Percentiles rank a stretch among this genome's conserved stretches.
These are phyloP conservation scores for Philopedon plagiatum DNA, from an alignment of 2,888 invertebrate genomes.

Conservation along the genomic window DNA sequence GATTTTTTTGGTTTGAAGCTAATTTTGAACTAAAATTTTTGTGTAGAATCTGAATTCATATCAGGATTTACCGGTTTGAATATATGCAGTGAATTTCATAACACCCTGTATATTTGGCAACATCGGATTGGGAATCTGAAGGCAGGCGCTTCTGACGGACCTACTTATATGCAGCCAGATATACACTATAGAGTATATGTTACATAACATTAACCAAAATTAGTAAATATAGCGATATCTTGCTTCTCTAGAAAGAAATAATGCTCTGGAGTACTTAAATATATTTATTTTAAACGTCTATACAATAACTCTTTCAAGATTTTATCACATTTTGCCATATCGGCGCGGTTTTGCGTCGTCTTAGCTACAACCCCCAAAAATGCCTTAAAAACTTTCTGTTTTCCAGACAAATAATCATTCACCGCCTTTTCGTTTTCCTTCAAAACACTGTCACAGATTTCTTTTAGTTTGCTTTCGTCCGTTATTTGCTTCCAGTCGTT, in stretches of 20 bases:
- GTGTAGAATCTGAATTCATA: too few relatives aligned
- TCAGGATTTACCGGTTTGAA: too few relatives aligned
- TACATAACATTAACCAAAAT: too few relatives aligned
- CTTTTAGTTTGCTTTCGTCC: constrained; percentile 73
- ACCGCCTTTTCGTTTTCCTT: constrained; percentile 78
- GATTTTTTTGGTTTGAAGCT: too few relatives aligned
- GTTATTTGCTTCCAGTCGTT: constrained; percentile 78
- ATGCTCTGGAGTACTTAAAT: not conserved
- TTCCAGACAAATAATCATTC: constrained; percentile 78
- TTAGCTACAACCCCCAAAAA: constrained; percentile 76
- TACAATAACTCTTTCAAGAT: constrained; percentile 76
- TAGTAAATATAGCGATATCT: too few relatives aligned
- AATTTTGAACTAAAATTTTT: too few relatives aligned
- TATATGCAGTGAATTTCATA: too few relatives aligned
- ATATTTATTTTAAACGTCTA: constrained; percentile 11
- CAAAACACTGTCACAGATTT: constrained; percentile 75
- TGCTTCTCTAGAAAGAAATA: not conserved
- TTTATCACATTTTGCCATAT: constrained; percentile 76
- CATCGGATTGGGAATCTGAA: too few relatives aligned
- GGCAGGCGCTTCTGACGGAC: too few relatives aligned
- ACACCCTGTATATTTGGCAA: too few relatives aligned
- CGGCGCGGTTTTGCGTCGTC: constrained; percentile 74
- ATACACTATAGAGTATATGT: too few relatives aligned
- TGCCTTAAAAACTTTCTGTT: constrained; percentile 78
- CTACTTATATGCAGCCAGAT: too few relatives aligned